Percentiles rank a stretch among this genome's conserved stretches.
These are phyloP conservation scores for Thecophora atra DNA, from an alignment of 2,888 invertebrate species.

Conservation along the genomic window DNA sequence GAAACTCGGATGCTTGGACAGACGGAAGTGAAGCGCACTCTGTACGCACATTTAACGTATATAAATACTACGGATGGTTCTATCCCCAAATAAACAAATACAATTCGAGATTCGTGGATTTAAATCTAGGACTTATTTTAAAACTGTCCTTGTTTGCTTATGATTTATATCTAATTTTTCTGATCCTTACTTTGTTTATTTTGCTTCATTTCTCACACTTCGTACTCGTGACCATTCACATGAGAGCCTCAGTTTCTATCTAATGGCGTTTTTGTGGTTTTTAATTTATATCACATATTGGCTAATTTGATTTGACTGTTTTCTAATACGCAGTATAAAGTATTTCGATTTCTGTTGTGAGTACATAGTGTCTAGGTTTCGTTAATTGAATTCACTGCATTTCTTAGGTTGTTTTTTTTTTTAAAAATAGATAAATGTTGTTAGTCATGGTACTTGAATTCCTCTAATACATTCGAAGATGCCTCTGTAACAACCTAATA, in stretches of 20 bases:
- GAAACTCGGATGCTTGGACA: slow-evolving; percentile 2
- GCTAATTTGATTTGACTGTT: slow-evolving; percentile 37
- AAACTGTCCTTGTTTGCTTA: neutral
- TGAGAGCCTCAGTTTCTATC: neutral
- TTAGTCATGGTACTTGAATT: no score
- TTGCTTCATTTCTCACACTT: neutral
- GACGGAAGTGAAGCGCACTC: neutral
- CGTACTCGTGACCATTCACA: neutral
- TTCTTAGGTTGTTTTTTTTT: neutral
- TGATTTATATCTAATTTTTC: neutral
- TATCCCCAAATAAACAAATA: neutral
- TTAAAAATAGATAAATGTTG: neutral
- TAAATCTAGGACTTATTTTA: neutral
- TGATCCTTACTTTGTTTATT: neutral
- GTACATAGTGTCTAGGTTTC: no score
- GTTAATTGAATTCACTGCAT: neutral
- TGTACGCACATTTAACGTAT: neutral
- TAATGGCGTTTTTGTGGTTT: slow-evolving; percentile 16
- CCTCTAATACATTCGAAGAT: no score
- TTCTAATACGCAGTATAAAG: slow-evolving; percentile 3
- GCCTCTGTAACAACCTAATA: neutral
- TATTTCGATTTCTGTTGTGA: slow-evolving; percentile 2
- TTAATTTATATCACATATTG: slow-evolving; percentile 48
- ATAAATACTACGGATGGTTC: slow-evolving; percentile 6
- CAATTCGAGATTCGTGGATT: neutral